These are phyloP conservation scores for Cryptotis parvus DNA, from an alignment of 2,113 vertebrate genomes.

Conservation along the genomic window DNA sequence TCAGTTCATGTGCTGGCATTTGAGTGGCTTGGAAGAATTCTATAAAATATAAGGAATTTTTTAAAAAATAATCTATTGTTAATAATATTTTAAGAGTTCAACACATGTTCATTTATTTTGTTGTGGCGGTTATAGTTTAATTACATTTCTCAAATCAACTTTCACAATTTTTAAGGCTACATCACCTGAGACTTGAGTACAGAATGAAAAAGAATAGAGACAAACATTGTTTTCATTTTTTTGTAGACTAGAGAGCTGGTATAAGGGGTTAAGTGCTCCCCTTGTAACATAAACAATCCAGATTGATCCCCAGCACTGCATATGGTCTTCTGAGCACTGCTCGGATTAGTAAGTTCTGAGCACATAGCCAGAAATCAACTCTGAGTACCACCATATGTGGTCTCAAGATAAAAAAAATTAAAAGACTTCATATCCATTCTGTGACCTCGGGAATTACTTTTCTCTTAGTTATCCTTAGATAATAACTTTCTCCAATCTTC, in stretches of 20 bases:
- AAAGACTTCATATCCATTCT: background rate
- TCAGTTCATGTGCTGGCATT: background rate
- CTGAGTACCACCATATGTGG: too few relatives aligned
- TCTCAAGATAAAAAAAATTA: too few relatives aligned
- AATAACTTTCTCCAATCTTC: background rate
- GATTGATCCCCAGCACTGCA: background rate
- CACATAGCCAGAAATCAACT: too few relatives aligned
- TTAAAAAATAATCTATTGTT: background rate
- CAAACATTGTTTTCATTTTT: constrained; percentile 7
- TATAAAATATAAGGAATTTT: background rate
- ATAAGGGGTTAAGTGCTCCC: too few relatives aligned
- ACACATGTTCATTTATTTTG: background rate
- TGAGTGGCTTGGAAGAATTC: background rate
- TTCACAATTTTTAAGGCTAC: background rate
- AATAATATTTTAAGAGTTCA: background rate
- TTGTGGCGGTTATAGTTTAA: background rate
- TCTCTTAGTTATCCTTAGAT: background rate
- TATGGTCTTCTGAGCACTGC: too few relatives aligned
- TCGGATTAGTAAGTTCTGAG: too few relatives aligned
- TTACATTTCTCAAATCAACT: background rate
- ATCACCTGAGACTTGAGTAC: background rate
- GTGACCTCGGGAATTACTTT: background rate
- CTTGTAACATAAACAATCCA: too few relatives aligned
- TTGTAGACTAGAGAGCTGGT: too few relatives aligned
- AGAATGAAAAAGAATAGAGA: background rate